Base-by-base conservation (phyloP, 2,797 vertebrate species). In the Hylomyscus alleni region DNA sequence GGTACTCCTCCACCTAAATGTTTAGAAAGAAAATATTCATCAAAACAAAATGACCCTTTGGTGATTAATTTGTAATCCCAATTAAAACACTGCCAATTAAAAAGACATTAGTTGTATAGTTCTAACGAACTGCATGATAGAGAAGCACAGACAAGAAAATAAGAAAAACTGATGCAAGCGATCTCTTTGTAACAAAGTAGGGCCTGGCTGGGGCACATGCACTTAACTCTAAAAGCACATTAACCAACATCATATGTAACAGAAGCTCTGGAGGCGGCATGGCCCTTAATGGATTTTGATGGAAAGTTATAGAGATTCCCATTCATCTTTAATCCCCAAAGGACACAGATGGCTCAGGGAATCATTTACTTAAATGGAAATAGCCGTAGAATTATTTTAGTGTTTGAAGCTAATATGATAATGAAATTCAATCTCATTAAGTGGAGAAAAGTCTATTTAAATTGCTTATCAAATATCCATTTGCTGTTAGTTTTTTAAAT, bases 301-400 rank as follows among this genome's bases (percentile, higher is more conserved):
- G 88, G 93, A 96, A 97, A 90, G 75, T 76, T 82, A 54, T 37
- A 78, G 22, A 73, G 92, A 90, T 91, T 90, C 84, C 96, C 88
- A 97, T 96, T 97, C 93, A 94, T 94, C 81, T 95, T 97, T 95
- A 95, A 94, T 93, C 94, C 96, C 89, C 80, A 50, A 89, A 92
- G 88, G 94, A 92, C 47, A 93, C 56, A 96, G 90, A 93, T 72
- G 91, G 47, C 31, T 52, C 65, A 76, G 54, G 93, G 77, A 90
- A 29, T 89, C 92, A 96, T 92, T 94, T 92, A 95, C 84, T 94
- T 94, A 97, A 95, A 91, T 93, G 93, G 76, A 97, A 96, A 52
- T 82, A 95, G 94, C 69, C 29, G 60, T 95, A 54, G 95, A 96
- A 92, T 94, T 92, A 72, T 81, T 96, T 90, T 84, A 91, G 47